Evolutionary conservation across 92 coral and sea anemone species (phyloP), one percentile per base, ranked within the genome.

Genomic region (Palythoa heliodiscus): DNA sequence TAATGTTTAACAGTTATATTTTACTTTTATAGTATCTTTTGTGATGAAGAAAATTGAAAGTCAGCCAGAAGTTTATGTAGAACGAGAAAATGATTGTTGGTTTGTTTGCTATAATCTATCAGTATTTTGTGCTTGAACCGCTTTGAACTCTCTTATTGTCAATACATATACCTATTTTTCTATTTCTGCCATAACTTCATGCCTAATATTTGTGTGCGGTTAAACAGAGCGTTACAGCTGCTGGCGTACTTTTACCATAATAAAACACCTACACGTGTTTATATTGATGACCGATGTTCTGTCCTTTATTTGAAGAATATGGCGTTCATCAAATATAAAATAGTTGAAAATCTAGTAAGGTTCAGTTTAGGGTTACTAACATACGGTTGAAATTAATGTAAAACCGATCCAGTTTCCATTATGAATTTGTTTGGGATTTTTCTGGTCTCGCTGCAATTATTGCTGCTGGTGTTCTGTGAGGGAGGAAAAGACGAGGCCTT

Each of bases 151-250:
- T 50, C 6, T 11, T 17, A 48, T 7, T 50, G 24, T 48, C 6
- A 17, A 74, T 16, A 48, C 17, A 19, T 50, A 73, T 17, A 63
- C 10, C 69, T 63, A 19, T 63, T 63, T 10, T 29, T 17, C 16
- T 48, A 5, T 20, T 47, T 10, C 40, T 5, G 60, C 78, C 7
- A 40, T 20, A 52, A 12, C n/a, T n/a, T n/a, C n/a, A 37, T 52
- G 52, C 47, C 5, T 19, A 35, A 77, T 29, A 58, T 58, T 77
- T 77, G 83, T 77, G 25, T 7, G n/a, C 35, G 35, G 19, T 35
- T 52, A 55, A 54, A 25, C 68, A 76, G 23, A 53, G 13, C 12
- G 16, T 24, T n/a, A 5, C 83, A 77, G 70, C 83, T 77, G 83
- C 20, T 20, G 22, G 20, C 5, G 50, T 57, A 38, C 54, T 35